phyloP scores from a whole-genome alignment of 1,140 invertebrate genomes.

The Lordiphosa collinella region DNA sequence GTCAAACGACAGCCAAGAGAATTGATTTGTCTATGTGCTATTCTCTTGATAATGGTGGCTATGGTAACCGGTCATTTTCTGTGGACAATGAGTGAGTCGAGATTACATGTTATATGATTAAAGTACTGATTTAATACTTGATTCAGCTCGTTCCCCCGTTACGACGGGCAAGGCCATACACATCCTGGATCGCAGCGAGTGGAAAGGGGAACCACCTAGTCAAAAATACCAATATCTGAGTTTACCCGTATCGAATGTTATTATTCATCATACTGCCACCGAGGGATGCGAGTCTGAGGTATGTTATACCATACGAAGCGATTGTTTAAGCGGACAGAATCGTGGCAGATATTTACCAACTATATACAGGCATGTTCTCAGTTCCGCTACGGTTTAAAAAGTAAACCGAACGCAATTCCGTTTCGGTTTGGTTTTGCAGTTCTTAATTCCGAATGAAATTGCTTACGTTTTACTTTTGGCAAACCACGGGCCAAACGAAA shows the following conservation, averaged over 20 bases:
- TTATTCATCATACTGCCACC: conserved; percentile 82
- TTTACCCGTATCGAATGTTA: conserved; percentile 80
- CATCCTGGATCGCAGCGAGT: conserved; percentile 81
- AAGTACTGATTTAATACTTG: conserved; percentile 6
- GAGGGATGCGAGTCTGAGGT: conserved; percentile 80
- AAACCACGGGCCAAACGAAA: too few relatives aligned
- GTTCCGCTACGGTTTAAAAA: too few relatives aligned
- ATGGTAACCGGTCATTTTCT: conserved; percentile 37
- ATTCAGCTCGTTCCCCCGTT: conserved; percentile 23
- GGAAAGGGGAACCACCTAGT: conserved; percentile 83
- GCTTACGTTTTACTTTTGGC: too few relatives aligned
- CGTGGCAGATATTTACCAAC: too few relatives aligned
- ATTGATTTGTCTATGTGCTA: conserved; percentile 26
- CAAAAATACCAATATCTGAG: conserved; percentile 67
- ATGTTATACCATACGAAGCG: background rate
- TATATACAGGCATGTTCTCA: too few relatives aligned
- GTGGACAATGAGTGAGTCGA: conserved; percentile 48
- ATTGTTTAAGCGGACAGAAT: background rate
- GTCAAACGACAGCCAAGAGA: conserved; percentile 19
- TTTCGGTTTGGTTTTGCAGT: too few relatives aligned
- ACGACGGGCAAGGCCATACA: conserved; percentile 22
- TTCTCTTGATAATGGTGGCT: conserved; percentile 46
- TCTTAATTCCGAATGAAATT: too few relatives aligned
- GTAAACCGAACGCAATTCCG: too few relatives aligned
- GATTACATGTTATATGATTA: background rate